phyloP scores from a whole-genome alignment of 2,113 vertebrate species.

The Bathybates hornii region DNA sequence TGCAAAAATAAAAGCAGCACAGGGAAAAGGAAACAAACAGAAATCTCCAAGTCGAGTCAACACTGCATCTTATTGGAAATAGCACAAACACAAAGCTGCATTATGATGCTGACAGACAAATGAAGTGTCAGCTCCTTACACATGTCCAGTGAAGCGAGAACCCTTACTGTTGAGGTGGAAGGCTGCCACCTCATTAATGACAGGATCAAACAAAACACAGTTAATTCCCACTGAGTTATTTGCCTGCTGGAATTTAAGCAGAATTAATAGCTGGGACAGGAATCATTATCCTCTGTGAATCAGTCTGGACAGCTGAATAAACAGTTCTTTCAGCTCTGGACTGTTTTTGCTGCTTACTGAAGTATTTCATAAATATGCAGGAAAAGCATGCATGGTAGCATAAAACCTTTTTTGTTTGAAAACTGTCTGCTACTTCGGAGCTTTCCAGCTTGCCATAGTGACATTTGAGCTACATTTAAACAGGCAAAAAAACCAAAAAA shows the following conservation, averaged over 20 bases:
- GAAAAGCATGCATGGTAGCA: background rate
- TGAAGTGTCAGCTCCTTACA: slow-evolving; percentile 12
- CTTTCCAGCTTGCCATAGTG: background rate
- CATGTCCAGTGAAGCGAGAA: slow-evolving; percentile 27
- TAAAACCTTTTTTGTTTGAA: background rate
- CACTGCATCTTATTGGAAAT: background rate
- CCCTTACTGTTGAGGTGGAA: slow-evolving; percentile 4
- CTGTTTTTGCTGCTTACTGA: background rate
- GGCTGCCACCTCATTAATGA: slow-evolving; percentile 42
- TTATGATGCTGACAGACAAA: slow-evolving; percentile 24
- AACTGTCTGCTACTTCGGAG: background rate
- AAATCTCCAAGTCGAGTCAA: background rate
- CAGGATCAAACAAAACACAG: slow-evolving; percentile 24
- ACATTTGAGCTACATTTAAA: background rate
- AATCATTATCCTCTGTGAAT: background rate
- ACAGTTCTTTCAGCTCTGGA: background rate
- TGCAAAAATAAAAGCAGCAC: background rate
- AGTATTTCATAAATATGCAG: background rate
- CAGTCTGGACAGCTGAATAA: background rate
- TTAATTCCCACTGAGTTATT: slow-evolving; percentile 21
- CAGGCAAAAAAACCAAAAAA: background rate
- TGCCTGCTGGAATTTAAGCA: slow-evolving; percentile 18
- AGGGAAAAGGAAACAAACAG: background rate
- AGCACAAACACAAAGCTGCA: background rate
- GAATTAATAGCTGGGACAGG: slow-evolving; percentile 5